A percentile compares a stretch with the other conserved stretches of the same genome.
phyloP scores from a whole-genome alignment of 2,888 invertebrate genomes.

The Serripes groenlandicus region DNA sequence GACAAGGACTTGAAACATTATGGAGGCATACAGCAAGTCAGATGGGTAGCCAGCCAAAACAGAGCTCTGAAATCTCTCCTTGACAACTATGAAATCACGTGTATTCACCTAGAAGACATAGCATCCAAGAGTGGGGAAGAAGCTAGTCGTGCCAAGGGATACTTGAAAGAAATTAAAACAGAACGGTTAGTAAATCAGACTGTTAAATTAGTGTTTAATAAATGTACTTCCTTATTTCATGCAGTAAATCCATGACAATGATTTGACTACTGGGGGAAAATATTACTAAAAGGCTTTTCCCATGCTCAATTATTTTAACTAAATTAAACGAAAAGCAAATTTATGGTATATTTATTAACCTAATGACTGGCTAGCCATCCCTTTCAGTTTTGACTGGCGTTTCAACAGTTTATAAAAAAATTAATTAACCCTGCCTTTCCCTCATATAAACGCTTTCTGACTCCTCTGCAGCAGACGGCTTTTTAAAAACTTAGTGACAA shows the following conservation, averaged over 20 bases:
- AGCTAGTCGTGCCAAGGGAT: not conserved
- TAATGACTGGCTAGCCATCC: not conserved
- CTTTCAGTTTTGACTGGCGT: too few relatives aligned
- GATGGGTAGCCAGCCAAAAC: slow-evolving; percentile 15
- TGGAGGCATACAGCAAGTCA: slow-evolving; percentile 21
- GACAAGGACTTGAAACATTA: slow-evolving; percentile 7
- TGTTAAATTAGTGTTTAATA: not conserved
- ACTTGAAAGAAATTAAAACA: not conserved
- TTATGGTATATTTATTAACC: not conserved
- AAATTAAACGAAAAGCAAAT: not conserved
- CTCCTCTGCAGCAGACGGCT: too few relatives aligned
- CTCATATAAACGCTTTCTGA: too few relatives aligned
- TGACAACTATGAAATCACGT: slow-evolving; percentile 4
- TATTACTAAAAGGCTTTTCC: not conserved
- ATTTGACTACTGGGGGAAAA: not conserved
- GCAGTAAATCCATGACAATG: not conserved
- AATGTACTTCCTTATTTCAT: not conserved
- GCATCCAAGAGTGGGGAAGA: not conserved
- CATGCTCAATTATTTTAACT: not conserved
- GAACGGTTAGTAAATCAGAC: not conserved
- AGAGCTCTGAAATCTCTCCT: slow-evolving; percentile 5
- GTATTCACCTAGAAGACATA: slow-evolving; percentile 16
- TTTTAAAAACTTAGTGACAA: not conserved
- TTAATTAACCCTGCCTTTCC: too few relatives aligned
- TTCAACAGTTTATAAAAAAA: too few relatives aligned